Evolutionary conservation across 1,140 invertebrate genomes (phyloP).

Genomic region (Drosophila takahashii): DNA sequence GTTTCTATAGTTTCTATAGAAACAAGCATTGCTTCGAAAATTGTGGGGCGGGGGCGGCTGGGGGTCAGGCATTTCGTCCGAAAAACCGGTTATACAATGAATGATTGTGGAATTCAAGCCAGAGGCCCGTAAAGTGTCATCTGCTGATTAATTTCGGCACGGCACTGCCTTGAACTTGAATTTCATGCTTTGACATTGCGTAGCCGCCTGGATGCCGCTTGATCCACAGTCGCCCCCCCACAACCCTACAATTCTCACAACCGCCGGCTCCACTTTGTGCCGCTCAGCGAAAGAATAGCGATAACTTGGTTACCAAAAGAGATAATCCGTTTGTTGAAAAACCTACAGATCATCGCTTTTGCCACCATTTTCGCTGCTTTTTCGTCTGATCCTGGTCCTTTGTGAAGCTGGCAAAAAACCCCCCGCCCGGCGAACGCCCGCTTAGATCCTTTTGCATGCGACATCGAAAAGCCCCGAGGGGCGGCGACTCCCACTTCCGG

Average conservation of each 20-base stretch:
- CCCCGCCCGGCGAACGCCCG: constrained; percentile 23
- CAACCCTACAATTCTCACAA: constrained; percentile 30
- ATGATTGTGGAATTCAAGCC: background rate
- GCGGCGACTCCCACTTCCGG: constrained; percentile 1
- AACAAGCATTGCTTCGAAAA: constrained; percentile 21
- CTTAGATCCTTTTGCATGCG: constrained; percentile 50
- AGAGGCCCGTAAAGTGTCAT: background rate
- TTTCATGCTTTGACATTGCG: background rate
- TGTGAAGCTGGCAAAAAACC: constrained; percentile 70
- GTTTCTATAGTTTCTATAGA: too few relatives aligned
- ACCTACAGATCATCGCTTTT: constrained; percentile 9
- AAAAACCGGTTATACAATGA: constrained; percentile 5
- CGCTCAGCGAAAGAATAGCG: constrained; percentile 20
- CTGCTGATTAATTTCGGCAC: background rate
- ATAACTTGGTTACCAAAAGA: constrained; percentile 8
- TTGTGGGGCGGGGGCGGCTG: background rate
- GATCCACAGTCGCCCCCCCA: constrained; percentile 10
- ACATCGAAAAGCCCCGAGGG: constrained; percentile 15
- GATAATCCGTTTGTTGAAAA: constrained; percentile 7
- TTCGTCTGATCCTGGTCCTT: constrained; percentile 45
- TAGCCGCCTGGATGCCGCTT: constrained; percentile 38
- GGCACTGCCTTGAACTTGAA: background rate
- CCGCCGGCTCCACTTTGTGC: constrained; percentile 42
- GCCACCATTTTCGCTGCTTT: constrained; percentile 10
- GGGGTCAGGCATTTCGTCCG: constrained; percentile 53